Conservation (phyloP, 1,140 invertebrate species). For the Leucophenga varia region DNA sequence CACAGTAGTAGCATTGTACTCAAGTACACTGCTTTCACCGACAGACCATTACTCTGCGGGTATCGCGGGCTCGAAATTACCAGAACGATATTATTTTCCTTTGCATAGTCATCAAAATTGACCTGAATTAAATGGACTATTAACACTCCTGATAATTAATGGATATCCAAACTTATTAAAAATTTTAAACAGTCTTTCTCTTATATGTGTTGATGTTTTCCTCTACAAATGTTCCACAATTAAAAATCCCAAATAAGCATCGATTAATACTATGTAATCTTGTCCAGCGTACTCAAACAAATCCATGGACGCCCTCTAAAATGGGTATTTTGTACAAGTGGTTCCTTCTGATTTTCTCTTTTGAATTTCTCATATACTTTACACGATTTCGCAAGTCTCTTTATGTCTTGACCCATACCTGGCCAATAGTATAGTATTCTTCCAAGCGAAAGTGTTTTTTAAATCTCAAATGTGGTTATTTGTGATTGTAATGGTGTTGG, state of each 20-base stretch:
- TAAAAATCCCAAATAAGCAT: conserved; percentile 6
- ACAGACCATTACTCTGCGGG: conserved; percentile 10
- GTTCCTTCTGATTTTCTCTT: conserved; percentile 13
- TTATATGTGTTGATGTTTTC: conserved; percentile 5
- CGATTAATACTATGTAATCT: neutral
- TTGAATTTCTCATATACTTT: conserved; percentile 16
- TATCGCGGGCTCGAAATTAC: conserved; percentile 12
- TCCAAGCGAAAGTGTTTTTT: conserved; percentile 10
- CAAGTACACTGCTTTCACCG: conserved; percentile 15
- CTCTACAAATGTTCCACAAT: neutral
- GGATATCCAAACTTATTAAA: conserved; percentile 5
- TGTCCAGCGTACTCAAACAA: conserved; percentile 5
- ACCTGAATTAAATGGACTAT: conserved; percentile 1
- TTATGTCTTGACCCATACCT: conserved; percentile 7
- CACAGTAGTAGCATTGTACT: conserved; percentile 7
- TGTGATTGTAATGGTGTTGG: no score
- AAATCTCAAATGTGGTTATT: conserved; percentile 4
- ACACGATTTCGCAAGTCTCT: conserved; percentile 6
- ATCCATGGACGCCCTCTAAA: conserved; percentile 2
- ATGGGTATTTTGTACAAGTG: conserved; percentile 4
- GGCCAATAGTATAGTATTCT: conserved; percentile 15
- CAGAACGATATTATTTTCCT: no score
- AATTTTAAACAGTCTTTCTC: neutral
- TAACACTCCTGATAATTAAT: conserved; percentile 5
- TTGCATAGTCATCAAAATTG: conserved; percentile 2